Evolutionary conservation across 2,888 invertebrate genomes (phyloP), one percentile per base, ranked within the genome.

Genomic region (Amphipyra tragopoginis): DNA sequence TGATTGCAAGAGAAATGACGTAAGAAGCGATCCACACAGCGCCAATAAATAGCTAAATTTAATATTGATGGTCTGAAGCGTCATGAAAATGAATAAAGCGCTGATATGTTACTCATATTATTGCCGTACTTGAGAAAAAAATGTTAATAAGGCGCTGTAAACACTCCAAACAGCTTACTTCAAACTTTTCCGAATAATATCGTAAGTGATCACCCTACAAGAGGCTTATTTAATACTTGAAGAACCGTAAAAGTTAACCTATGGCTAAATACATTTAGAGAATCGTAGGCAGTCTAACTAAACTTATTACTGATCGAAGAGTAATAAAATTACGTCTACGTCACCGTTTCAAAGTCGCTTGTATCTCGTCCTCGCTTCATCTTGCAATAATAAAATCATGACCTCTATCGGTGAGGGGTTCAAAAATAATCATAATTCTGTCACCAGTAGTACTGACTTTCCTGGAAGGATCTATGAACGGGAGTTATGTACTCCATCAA

Each of bases 251-350:
- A 81, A 77, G 84, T 90, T 90, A 91, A 89, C 88, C 89, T 93
- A 90, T 86, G 85, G 86, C 89, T 91, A 90, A 88, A 86, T 92
- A 91, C 77, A 86, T 88, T 88, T 86, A 87, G 87, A 84, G 82
- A 89, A 90, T 73, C 63, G 72, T 68, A 72, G 86, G 86, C 84
- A 86, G 83, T 87, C 86, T 90, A 90, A 89, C 85, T 89, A 86
- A 91, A 87, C 83, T 86, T 88, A 90, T 84, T 82, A 87, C 83
- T 82, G 89, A 90, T 86, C 80, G 78, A 84, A 82, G 84, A 81
- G 84, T 83, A 83, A 83, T 82, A 83, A 81, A 80, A 85, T 85
- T 84, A 88, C 82, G 80, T 82, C 78, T 82, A 88, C 75, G 77
- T 83, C 80, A 79, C 77, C 74, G 77, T 77, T 56, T 68, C 70